Percentiles rank a stretch among this genome's conserved stretches.
Evolutionary conservation across 2,797 vertebrate species (phyloP).

Genomic region (Mormyrus hasselquistii): DNA sequence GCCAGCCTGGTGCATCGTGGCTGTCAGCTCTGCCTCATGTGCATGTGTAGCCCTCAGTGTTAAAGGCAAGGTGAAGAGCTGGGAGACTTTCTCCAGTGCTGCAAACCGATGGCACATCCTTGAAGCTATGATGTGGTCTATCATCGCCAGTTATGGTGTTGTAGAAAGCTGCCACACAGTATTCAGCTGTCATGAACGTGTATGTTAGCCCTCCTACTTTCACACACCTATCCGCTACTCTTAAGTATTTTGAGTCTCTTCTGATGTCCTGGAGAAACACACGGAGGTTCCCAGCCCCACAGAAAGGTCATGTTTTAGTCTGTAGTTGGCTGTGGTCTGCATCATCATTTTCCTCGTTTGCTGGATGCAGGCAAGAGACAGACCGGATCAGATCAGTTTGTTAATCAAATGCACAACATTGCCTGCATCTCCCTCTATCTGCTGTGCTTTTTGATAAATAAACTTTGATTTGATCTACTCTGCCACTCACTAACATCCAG

Average conservation of each 20-base stretch:
- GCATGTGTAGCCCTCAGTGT: background rate
- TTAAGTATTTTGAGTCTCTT: background rate
- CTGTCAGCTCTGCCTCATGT: background rate
- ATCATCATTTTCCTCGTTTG: background rate
- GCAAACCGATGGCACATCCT: background rate
- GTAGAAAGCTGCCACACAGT: background rate
- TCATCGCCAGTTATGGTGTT: background rate
- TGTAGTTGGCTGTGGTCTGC: background rate
- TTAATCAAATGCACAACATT: background rate
- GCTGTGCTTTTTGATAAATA: background rate
- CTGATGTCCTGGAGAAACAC: background rate
- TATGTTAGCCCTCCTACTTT: background rate
- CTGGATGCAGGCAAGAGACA: background rate
- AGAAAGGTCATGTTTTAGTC: background rate
- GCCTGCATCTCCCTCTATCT: background rate
- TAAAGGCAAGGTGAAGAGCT: background rate
- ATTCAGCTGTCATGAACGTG: background rate
- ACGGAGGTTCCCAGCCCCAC: background rate
- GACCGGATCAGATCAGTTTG: background rate
- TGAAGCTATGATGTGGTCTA: background rate
- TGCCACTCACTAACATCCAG: background rate
- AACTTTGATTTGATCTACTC: background rate
- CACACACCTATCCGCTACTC: background rate
- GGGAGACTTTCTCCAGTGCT: background rate
- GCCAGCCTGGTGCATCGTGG: background rate